Conservation (phyloP, 2,888 invertebrate species). For the Epistrophe eligans region DNA sequence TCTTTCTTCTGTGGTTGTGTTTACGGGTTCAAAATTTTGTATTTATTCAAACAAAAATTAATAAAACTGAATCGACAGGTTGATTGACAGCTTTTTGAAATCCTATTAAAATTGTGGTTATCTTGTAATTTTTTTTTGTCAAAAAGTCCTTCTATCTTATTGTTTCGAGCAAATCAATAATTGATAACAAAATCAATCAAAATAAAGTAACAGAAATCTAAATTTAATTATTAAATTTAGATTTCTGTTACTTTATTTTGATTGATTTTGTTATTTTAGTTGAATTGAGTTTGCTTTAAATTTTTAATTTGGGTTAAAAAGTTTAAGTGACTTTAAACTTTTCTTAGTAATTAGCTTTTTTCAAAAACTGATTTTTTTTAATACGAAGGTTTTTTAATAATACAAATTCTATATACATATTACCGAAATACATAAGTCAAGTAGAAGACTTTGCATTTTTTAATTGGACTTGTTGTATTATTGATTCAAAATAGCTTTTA, state of each 20-base stretch:
- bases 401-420: no score
- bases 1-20: not conserved
- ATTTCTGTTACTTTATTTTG: not conserved
- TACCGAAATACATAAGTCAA: no score
- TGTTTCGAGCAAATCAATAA: not conserved
- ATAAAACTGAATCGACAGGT: not conserved
- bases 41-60: not conserved
- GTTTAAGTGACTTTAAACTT: no score
- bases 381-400: no score
- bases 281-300: not conserved
- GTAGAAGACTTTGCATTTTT: no score
- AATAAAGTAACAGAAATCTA: not conserved
- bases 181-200: not conserved
- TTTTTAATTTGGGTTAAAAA: not conserved
- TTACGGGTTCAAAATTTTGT: not conserved
- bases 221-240: not conserved
- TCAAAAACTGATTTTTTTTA: no score
- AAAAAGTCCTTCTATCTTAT: not conserved
- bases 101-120: conserved; percentile 8
- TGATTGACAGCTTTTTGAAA: conserved; percentile 3
- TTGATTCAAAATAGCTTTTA: no score
- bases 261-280: not conserved
- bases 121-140: not conserved
- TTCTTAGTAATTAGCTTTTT: no score
- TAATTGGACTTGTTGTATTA: no score